Percentiles rank a stretch among this genome's conserved stretches.
Evolutionary conservation across 2,113 vertebrate species (phyloP).

Genomic region (Gymnogyps californianus): DNA sequence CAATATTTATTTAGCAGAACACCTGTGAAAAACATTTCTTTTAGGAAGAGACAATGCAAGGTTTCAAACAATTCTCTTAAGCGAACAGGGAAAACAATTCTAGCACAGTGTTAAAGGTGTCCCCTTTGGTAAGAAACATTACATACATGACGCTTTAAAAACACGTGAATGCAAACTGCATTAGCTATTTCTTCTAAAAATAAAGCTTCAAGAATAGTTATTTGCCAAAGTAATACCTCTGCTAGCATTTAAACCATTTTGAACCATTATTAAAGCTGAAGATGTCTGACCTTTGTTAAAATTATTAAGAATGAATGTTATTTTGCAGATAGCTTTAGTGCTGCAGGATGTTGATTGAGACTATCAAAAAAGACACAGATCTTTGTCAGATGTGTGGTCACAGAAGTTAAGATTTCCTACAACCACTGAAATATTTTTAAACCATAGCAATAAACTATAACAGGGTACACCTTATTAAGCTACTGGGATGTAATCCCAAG

Average conservation of each 20-base stretch:
- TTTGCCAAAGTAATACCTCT: background rate
- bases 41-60: background rate
- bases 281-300: background rate
- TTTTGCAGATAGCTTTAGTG: background rate
- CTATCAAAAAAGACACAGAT: background rate
- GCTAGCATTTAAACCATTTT: background rate
- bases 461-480: background rate
- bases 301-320: background rate
- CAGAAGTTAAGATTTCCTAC: background rate
- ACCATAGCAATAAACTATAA: background rate
- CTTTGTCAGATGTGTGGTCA: background rate
- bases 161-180: background rate
- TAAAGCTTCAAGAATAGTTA: background rate
- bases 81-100: background rate
- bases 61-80: background rate
- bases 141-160: background rate
- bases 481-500: background rate
- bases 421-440: background rate
- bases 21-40: background rate
- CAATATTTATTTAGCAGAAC: background rate
- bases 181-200: background rate
- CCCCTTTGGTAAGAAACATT: accelerated
- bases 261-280: background rate
- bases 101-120: background rate
- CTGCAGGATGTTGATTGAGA: background rate